phyloP scores from a whole-genome alignment of 2,797 vertebrate species.

The Parauchenoglanis punctatus region DNA sequence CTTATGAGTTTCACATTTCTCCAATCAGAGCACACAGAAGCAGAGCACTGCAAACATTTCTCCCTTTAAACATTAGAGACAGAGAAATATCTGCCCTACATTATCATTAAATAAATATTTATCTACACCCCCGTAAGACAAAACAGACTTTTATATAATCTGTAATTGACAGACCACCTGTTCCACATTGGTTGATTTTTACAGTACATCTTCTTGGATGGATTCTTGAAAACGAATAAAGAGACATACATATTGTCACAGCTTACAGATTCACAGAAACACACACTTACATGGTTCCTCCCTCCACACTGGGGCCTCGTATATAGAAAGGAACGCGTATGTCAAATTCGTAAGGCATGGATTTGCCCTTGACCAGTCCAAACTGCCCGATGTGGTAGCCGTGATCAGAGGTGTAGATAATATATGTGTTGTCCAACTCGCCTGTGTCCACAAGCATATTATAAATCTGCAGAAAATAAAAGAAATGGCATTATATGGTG shows the following conservation, averaged over 20 bases:
- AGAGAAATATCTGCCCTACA: background rate
- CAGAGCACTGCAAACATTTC: constrained; percentile 23
- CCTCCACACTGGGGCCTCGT: constrained; percentile 92
- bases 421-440: constrained; percentile 93
- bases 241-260: background rate
- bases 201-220: background rate
- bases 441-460: constrained; percentile 87
- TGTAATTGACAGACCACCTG: constrained; percentile 15
- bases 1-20: constrained; percentile 37
- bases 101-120: background rate
- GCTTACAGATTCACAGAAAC: background rate
- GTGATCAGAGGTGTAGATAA: constrained; percentile 95
- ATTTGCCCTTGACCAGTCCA: constrained; percentile 96
- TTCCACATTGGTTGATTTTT: background rate
- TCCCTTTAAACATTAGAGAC: constrained; percentile 34
- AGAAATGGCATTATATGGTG: constrained; percentile 16
- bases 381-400: constrained; percentile 98
- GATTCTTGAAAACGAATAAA: background rate
- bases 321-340: constrained; percentile 95
- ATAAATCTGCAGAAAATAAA: constrained; percentile 77
- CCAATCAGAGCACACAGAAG: constrained; percentile 39
- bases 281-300: constrained; percentile 81
- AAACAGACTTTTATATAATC: constrained; percentile 10
- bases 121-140: background rate
- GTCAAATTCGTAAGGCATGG: constrained; percentile 97